These are phyloP conservation scores for Gonatopus flavifemur DNA, from an alignment of 1,140 invertebrate genomes.

Conservation along the genomic window DNA sequence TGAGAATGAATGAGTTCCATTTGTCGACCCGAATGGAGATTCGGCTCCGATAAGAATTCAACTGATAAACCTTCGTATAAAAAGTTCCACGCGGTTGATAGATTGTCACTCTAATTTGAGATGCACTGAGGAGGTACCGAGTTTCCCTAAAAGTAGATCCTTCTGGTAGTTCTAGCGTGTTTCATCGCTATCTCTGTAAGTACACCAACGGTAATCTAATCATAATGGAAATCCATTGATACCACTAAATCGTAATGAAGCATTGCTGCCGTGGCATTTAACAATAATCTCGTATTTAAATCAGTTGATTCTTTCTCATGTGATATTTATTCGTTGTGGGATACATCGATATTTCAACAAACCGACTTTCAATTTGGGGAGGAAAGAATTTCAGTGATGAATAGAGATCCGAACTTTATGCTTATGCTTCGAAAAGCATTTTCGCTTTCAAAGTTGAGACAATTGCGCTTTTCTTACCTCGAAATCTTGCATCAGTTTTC, in stretches of 20 bases:
- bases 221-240: slow-evolving; percentile 6
- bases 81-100: slow-evolving; percentile 23
- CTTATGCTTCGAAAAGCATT: too few species aligned
- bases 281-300: slow-evolving; percentile 4
- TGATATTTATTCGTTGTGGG: too few species aligned
- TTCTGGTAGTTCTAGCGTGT: slow-evolving; percentile 19
- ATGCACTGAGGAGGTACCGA: slow-evolving; percentile 18
- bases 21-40: slow-evolving; percentile 1
- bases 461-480: too few species aligned
- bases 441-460: too few species aligned
- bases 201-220: slow-evolving; percentile 1
- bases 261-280: too few species aligned
- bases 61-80: slow-evolving; percentile 46
- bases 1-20: too few species aligned
- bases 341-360: too few species aligned
- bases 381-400: too few species aligned
- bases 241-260: too few species aligned
- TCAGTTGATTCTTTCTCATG: background rate
- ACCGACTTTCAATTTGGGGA: too few species aligned
- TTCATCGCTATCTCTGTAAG: slow-evolving; percentile 37
- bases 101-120: slow-evolving; percentile 22
- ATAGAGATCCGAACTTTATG: too few species aligned
- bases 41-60: slow-evolving; percentile 26
- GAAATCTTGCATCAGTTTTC: too few species aligned
- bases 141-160: slow-evolving; percentile 1